A percentile compares a stretch with the other conserved stretches of the same genome.
Evolutionary conservation across 2,888 invertebrate genomes (phyloP).

Genomic region (Dexiosoma caninum): DNA sequence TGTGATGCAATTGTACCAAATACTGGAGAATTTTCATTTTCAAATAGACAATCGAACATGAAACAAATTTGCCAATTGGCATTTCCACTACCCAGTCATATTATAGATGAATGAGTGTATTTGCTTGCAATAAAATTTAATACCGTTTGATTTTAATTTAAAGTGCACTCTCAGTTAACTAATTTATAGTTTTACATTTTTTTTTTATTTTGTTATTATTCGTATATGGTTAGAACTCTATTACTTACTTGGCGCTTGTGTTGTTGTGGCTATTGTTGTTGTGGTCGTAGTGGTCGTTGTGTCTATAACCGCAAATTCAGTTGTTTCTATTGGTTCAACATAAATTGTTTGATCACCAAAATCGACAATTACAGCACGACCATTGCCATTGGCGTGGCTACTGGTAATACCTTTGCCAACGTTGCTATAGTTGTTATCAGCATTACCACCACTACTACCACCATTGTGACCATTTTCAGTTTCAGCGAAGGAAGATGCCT

Average conservation of each 20-base stretch:
- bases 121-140: no score
- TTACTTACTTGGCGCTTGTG: conserved; percentile 79
- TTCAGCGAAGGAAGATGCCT: conserved; percentile 43
- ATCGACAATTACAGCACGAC: conserved; percentile 72
- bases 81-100: no score
- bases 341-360: conserved; percentile 77
- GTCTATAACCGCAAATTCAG: conserved; percentile 78
- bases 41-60: no score
- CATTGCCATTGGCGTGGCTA: conserved; percentile 62
- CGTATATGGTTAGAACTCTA: conserved; percentile 13
- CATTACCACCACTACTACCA: conserved; percentile 64
- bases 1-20: no score
- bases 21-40: no score
- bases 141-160: neutral
- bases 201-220: no score
- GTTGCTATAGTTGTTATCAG: conserved; percentile 68
- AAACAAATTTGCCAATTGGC: no score
- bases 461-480: conserved; percentile 32
- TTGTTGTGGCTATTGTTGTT: conserved; percentile 81
- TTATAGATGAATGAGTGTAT: no score
- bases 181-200: no score
- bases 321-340: conserved; percentile 78
- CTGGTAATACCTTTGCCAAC: conserved; percentile 64
- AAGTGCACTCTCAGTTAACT: no score
- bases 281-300: conserved; percentile 73